Conservation (phyloP, 1,140 invertebrate genomes). For the Drosophila kepulauana region DNA sequence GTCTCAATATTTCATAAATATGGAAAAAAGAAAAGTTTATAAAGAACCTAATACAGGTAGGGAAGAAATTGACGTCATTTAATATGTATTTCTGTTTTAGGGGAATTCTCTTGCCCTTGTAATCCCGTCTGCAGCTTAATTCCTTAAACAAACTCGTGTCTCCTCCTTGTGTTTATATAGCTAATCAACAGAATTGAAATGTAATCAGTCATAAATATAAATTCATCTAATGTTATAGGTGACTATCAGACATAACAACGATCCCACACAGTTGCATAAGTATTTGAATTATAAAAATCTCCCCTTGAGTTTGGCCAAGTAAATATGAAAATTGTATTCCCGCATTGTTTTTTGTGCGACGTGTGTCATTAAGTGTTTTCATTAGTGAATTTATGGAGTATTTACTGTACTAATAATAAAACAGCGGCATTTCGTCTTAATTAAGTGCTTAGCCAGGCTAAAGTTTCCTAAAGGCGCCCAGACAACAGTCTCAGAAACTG, state of each 20-base stretch:
- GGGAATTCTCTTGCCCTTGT: too few species aligned
- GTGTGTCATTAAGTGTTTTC: constrained; percentile 70
- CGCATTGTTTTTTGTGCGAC: constrained; percentile 74
- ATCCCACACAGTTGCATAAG: neutral
- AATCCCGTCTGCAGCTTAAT: neutral
- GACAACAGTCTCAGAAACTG: neutral
- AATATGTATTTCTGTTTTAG: too few species aligned
- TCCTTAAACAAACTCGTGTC: neutral
- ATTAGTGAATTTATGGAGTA: constrained; percentile 64
- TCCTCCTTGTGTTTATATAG: neutral
- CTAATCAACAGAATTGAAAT: constrained; percentile 8
- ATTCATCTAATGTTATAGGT: constrained; percentile 24
- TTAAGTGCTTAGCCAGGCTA: constrained; percentile 57
- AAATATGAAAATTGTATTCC: constrained; percentile 64
- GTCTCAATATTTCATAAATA: too few species aligned
- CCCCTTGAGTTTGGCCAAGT: constrained; percentile 18
- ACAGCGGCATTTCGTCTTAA: constrained; percentile 66
- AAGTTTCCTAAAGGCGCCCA: constrained; percentile 12
- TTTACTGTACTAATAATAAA: constrained; percentile 64
- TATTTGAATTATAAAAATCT: constrained; percentile 33
- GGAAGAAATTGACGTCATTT: too few species aligned
- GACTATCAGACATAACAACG: constrained; percentile 8
- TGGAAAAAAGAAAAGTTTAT: too few species aligned
- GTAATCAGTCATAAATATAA: constrained; percentile 10
- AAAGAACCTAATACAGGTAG: too few species aligned